These are phyloP conservation scores for Heliconius sara DNA, from an alignment of 2,888 invertebrate genomes.

Conservation along the genomic window DNA sequence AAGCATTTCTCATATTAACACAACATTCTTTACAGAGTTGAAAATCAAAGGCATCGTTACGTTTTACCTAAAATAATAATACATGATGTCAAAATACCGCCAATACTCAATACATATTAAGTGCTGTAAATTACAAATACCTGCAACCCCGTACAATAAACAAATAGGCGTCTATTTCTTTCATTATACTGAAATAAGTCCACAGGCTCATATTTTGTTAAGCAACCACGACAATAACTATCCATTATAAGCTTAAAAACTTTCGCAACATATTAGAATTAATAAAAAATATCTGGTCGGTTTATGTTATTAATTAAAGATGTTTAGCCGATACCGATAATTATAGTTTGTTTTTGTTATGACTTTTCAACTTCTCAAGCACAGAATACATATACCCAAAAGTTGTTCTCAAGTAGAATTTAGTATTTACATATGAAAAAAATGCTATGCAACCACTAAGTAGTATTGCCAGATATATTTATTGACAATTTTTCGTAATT, in stretches of 20 bases:
- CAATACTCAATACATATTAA: neutral
- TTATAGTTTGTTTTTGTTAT: neutral
- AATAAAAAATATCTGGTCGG: neutral
- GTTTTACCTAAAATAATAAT: constrained; percentile 66
- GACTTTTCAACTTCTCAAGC: neutral
- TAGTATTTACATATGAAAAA: too few species aligned
- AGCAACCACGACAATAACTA: constrained; percentile 75
- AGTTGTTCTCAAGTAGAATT: too few species aligned
- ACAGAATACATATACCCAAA: too few species aligned
- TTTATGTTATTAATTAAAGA: neutral
- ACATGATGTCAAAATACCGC: neutral
- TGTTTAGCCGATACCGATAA: neutral
- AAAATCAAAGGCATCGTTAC: constrained; percentile 69
- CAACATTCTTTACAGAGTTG: constrained; percentile 78
- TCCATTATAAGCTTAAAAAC: constrained; percentile 55
- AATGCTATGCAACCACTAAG: too few species aligned
- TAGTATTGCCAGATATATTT: neutral
- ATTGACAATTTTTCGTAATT: too few species aligned
- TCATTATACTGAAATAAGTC: constrained; percentile 72
- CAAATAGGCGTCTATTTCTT: constrained; percentile 71
- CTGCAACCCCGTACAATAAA: constrained; percentile 76
- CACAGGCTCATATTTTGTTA: constrained; percentile 65
- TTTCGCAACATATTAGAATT: neutral
- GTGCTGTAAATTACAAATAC: constrained; percentile 51
- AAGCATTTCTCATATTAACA: constrained; percentile 68